Base-by-base conservation (phyloP, 2,888 invertebrate species). In the Tanypteryx hageni region DNA sequence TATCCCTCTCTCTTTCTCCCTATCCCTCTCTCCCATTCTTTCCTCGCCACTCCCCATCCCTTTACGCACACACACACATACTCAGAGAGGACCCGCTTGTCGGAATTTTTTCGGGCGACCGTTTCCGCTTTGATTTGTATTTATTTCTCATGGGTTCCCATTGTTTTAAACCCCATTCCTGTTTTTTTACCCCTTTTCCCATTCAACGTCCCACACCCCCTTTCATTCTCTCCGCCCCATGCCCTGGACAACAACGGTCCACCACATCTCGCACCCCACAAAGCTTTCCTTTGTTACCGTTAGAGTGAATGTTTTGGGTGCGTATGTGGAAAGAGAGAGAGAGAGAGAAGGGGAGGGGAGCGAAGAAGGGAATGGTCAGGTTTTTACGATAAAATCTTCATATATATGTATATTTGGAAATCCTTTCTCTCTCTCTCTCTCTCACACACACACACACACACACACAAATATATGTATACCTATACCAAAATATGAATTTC, bases 91-190 rank as follows among this genome's bases (percentile, higher is more conserved):
- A 44, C 44, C 44, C 5, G 76, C 4, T 22, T 76, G 76, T 68
- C 76, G 9, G 13, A 16, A 76, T 76, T 27, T 76, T 27, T 76
- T 76, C 76, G 27, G 76, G 27, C 27, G 22, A 11, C 76, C 27
- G 76, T 27, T 76, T 76, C 76, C 27, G 22, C 76, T 76, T 76
- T 76, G 76, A 76, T 76, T 76, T 27, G 27, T 22, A 76, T 76
- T 27, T 76, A 27, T 76, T 76, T 27, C 27, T 76, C 76, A 13
- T 27, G 22, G 27, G 76, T 13, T 76, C 27, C 76, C 76, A 27
- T 76, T 68, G 68, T 68, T 76, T 76, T 27, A 22, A 76, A 76
- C 27, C 22, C 27, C 27, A 76, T 76, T 27, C 27, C 76, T 76
- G 27, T 76, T 76, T 76, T 22, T 27, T 27, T 27, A 18, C 76